Conservation (phyloP, 2,113 vertebrate species). For the Desmodus rotundus region DNA sequence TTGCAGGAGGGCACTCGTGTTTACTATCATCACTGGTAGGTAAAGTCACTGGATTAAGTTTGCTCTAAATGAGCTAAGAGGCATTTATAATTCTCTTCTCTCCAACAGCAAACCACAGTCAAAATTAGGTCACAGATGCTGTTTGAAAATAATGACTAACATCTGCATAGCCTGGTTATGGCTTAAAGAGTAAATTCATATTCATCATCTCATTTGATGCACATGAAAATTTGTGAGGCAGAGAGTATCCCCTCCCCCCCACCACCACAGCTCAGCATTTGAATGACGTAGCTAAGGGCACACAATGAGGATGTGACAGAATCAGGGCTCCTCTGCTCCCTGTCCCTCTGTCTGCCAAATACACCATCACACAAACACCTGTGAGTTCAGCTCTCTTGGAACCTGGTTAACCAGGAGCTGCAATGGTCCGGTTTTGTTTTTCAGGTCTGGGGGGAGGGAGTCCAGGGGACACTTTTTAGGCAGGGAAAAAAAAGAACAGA, state of each 20-base stretch:
- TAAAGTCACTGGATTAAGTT: conserved; percentile 32
- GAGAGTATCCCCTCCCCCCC: neutral
- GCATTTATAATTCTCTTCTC: conserved; percentile 43
- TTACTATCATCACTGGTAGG: neutral
- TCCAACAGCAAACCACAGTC: conserved; percentile 58
- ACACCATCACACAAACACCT: neutral
- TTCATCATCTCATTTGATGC: conserved; percentile 49
- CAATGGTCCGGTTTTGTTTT: neutral
- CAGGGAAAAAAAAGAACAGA: neutral
- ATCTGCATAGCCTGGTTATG: conserved; percentile 48
- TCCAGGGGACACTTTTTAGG: neutral
- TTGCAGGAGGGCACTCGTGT: neutral
- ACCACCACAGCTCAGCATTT: neutral
- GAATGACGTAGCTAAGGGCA: neutral
- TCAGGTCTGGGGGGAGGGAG: fast-evolving
- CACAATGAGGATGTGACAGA: neutral
- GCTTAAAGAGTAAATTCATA: neutral
- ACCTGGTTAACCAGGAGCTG: neutral
- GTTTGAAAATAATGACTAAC: conserved; percentile 59
- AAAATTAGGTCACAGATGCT: conserved; percentile 68
- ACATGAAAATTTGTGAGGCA: neutral
- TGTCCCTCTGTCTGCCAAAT: too few relatives aligned
- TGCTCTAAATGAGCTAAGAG: conserved; percentile 26
- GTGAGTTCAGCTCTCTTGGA: neutral
- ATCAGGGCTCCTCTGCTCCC: neutral